These are phyloP conservation scores for Anastatus disparis DNA, from an alignment of 1,140 invertebrate genomes.

Conservation along the genomic window DNA sequence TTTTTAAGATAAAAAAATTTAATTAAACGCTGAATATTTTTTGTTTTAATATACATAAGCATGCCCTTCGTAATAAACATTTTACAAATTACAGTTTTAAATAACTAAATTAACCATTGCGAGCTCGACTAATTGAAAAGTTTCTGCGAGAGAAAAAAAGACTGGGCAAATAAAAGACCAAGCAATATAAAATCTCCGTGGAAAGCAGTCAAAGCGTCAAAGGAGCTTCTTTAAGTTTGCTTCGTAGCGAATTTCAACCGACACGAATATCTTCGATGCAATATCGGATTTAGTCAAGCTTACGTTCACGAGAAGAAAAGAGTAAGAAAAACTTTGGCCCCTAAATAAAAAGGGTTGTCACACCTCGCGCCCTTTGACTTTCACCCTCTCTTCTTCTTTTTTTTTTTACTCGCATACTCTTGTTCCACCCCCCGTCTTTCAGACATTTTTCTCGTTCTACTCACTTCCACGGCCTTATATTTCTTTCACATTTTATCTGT, in stretches of 20 bases:
- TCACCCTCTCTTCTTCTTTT: conserved; percentile 19
- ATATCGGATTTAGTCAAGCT: conserved; percentile 66
- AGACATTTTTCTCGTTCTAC: conserved; percentile 16
- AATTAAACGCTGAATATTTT: too few relatives aligned
- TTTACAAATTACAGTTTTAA: not conserved
- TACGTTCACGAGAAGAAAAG: too few relatives aligned
- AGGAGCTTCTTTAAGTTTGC: not conserved
- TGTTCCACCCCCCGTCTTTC: conserved; percentile 29
- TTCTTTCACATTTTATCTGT: conserved; percentile 24
- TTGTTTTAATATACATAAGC: too few relatives aligned
- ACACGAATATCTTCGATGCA: conserved; percentile 43
- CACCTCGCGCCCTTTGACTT: conserved; percentile 38
- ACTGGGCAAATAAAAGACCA: conserved; percentile 19
- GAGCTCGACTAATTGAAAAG: conserved; percentile 29
- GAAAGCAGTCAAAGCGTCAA: conserved; percentile 13
- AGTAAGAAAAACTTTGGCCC: conserved; percentile 56
- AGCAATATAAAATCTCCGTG: conserved; percentile 9
- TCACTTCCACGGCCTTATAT: conserved; percentile 16
- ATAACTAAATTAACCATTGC: conserved; percentile 13
- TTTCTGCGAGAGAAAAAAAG: not conserved
- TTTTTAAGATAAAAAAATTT: too few relatives aligned
- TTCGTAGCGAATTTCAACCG: conserved; percentile 25
- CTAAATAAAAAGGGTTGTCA: conserved; percentile 68
- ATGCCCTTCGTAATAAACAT: not conserved
- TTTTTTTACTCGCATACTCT: conserved; percentile 25